Evolutionary conservation across 2,113 vertebrate genomes (phyloP), one percentile per base, ranked within the genome.

Genomic region (Galemys pyrenaicus): DNA sequence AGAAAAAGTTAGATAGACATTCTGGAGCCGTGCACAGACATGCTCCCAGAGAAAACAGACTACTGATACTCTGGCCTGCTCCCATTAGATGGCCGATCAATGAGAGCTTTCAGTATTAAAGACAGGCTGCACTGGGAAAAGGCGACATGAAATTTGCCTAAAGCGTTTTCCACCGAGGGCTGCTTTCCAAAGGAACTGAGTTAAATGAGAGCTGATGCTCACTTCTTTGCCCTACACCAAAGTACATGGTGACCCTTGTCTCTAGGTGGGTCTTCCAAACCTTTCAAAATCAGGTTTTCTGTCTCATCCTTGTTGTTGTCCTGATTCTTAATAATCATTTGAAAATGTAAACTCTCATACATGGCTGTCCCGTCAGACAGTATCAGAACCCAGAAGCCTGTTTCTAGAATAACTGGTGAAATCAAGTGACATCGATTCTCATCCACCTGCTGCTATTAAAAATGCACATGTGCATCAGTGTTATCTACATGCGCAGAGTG

Each of bases 31-130:
- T 28, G 35, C 35, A 24, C 11, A 44, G 78, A 49, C 13, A n/a
- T 20, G 19, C 78, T 70, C 82, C 60, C 64, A 54, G 44, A 90
- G 87, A 62, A 62, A 28, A 91, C 32, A 65, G 56, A 44, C 58
- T 70, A 28, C 17, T 30, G 74, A 60, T 70, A 54, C 24, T 64
- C 39, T 81, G 49, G 3, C 41, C 46, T 81, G 51, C 30, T 90
- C 46, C 75, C 11, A 64, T 51, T 82, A 78, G 54, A 37, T 65
- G 3, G 17, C 26, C 32, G 56, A 13, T 35, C 58, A 74, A 78
- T 87, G n/a, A 91, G 16, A 91, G 16, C 78, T 71, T 78, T 20
- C 70, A 82, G 11, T 58, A 71, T 67, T 82, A 81, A 82, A 87
- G 60, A 39, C 51, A 86, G 3, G 41, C 19, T 51, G 4, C 24